Conservation (phyloP, 2,113 vertebrate genomes). For the Pomatostomus ruficeps region DNA sequence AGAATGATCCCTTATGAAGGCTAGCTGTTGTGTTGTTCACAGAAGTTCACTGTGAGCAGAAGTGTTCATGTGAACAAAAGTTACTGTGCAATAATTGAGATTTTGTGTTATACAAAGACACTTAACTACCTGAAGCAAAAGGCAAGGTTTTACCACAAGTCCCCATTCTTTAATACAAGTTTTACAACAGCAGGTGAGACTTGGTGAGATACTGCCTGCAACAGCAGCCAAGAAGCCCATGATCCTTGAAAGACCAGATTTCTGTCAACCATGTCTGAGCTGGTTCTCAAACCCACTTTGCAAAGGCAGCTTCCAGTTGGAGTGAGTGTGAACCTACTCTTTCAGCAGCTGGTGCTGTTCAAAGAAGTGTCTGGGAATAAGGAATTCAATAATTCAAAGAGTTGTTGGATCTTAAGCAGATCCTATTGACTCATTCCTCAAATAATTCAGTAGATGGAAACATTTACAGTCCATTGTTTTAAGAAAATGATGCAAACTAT, state of each 20-base stretch:
- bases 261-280: background rate
- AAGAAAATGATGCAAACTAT: slow-evolving; percentile 34
- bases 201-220: background rate
- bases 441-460: background rate
- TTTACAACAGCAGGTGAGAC: background rate
- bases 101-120: background rate
- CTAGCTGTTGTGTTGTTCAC: background rate
- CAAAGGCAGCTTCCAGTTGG: background rate
- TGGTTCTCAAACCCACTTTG: background rate
- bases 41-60: background rate
- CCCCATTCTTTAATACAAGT: background rate
- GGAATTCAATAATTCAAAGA: background rate
- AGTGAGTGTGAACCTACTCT: background rate
- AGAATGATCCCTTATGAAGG: background rate
- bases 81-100: background rate
- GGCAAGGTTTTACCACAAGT: background rate
- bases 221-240: background rate
- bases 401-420: slow-evolving; percentile 13
- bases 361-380: background rate
- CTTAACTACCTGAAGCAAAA: background rate
- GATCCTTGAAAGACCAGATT: background rate
- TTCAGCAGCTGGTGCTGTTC: background rate
- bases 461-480: slow-evolving; percentile 30
- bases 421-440: slow-evolving; percentile 3
- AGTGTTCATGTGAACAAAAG: background rate